Conservation (phyloP, 2,888 invertebrate species). For the Anarsia innoxiella region DNA sequence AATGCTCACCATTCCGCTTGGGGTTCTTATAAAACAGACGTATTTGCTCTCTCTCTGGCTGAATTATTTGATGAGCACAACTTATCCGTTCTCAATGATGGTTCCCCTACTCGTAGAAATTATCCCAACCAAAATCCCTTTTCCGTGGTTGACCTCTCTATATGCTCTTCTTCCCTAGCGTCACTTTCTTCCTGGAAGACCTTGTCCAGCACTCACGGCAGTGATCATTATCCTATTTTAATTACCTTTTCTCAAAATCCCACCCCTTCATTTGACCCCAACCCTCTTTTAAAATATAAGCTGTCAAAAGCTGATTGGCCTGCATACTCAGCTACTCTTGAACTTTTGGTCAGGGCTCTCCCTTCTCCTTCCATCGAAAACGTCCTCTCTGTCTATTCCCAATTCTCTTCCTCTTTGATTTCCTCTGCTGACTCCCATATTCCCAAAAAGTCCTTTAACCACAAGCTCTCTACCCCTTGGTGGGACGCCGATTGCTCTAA, state of each 20-base stretch:
- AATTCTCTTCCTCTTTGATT: not conserved
- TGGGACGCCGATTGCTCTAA: conserved; percentile 14
- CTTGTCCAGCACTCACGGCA: conserved; percentile 8
- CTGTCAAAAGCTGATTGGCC: conserved; percentile 7
- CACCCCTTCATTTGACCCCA: not conserved
- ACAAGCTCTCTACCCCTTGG: conserved; percentile 11
- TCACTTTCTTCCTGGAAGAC: conserved; percentile 6
- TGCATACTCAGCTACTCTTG: not conserved
- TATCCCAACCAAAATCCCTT: conserved; percentile 10
- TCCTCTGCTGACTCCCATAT: not conserved
- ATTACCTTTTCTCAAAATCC: not conserved
- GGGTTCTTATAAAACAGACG: conserved; percentile 1
- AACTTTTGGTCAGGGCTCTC: not conserved
- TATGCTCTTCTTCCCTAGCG: conserved; percentile 11
- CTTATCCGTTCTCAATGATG: conserved; percentile 10
- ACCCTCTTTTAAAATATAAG: conserved; percentile 9
- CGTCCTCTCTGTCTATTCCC: not conserved
- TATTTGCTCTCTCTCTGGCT: not conserved
- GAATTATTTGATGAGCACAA: conserved; percentile 6
- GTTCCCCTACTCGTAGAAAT: conserved; percentile 7
- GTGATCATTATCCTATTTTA: conserved; percentile 16
- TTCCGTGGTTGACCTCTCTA: conserved; percentile 11
- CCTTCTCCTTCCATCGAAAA: not conserved
- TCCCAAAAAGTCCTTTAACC: not conserved
- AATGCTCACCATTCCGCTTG: conserved; percentile 8